Evolutionary conservation across 2,888 invertebrate genomes (phyloP).

Genomic region (Gibbula magus): DNA sequence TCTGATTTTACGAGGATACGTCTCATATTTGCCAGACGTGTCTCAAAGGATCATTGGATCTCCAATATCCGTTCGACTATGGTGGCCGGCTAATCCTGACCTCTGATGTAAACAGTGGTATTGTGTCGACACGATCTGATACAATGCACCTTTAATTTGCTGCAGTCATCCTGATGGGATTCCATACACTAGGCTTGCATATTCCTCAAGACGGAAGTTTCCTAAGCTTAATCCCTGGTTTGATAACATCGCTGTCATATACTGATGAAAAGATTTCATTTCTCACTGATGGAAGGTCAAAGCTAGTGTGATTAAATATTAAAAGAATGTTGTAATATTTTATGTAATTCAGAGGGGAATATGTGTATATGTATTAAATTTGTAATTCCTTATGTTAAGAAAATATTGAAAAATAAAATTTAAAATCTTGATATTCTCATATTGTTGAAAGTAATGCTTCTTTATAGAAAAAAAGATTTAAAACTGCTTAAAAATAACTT

Average conservation of each 20-base stretch:
- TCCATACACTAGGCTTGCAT: background rate
- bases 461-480: no score
- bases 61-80: background rate
- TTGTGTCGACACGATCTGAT: background rate
- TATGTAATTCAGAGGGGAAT: no score
- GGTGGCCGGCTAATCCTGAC: background rate
- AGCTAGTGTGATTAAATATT: background rate
- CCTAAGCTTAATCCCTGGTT: background rate
- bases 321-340: no score
- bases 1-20: background rate
- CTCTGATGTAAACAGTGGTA: slow-evolving; percentile 2
- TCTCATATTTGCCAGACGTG: slow-evolving; percentile 3
- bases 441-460: no score
- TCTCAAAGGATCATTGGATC: no score
- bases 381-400: no score
- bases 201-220: background rate
- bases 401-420: no score
- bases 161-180: background rate
- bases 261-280: slow-evolving; percentile 2
- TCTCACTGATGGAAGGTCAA: background rate
- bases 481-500: no score
- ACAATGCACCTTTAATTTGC: background rate
- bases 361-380: no score
- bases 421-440: no score
- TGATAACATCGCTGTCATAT: background rate